Base-by-base conservation (phyloP, 2,888 invertebrate genomes). In the Microchrysa polita region DNA sequence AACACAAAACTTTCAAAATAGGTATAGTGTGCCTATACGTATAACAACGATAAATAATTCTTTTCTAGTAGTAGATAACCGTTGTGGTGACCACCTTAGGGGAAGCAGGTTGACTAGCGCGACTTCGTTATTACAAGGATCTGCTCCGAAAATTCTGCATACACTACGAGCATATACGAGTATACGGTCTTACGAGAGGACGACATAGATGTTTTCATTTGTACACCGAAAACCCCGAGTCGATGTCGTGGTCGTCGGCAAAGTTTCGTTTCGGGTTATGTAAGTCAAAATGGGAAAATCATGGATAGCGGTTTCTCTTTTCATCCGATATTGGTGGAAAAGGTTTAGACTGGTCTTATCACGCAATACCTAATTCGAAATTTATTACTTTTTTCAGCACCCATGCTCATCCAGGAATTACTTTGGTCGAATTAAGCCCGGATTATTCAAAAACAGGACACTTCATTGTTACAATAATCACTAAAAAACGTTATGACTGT, bases 221-320 rank as follows among this genome's bases (percentile, higher is more conserved):
- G 48, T 5, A 48, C 7, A 48, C 10, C 14, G 65, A 48, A 42
- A 48, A 65, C 2, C 7, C 4, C 27, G 2, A 34, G 27, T 34
- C 27, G 27, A 34, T 34, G 27, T 34, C 27, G 27, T 34, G 7
- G 27, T 34, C 42, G 22, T 20, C 40, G 48, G 48, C 20, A 65
- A 65, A 65, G 65, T 65, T 65, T 22, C 44, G 22, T 20, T 34
- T 34, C 16, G 65, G 65, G 44, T 65, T 72, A 60, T 74, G 20
- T 73, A 65, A 67, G 60, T 52, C 55, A 53, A 72, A 61, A 40
- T 65, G 74, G 73, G 75, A 74, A 74, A 74, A 34, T 76, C 69
- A 52, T 5, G 14, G 16, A 14, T 16, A 14, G 52, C 12, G 10
- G 44, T 12, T 14, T 44, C 14, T 44, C 14, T 44, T 44, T 44